Base-by-base conservation (phyloP, 1,140 invertebrate species). In the Pollicipes pollicipes region DNA sequence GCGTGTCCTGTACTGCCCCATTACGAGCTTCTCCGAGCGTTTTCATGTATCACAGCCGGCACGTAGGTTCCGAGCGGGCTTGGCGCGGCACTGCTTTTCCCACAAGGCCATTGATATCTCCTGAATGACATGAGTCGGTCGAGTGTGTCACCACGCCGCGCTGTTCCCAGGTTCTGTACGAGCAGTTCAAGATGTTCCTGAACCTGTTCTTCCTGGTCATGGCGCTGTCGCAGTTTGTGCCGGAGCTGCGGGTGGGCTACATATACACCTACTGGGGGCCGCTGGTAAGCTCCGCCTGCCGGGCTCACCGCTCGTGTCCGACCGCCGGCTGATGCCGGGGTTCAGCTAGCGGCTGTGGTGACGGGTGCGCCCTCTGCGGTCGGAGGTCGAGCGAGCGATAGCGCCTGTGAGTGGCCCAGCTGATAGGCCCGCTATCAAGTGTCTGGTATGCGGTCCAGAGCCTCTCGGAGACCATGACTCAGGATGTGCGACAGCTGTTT, bases 181-280 rank as follows among this genome's bases (percentile, higher is more conserved):
- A 99, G 81, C 97, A 99, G 81, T 99, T 99, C 81, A 94, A 95
- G 77, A 97, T 98, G 81, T 99, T 99, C 80, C 84, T 99, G 68
- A 99, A 99, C 83, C 80, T 99, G 17, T 99, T 98, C 78, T 99
- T 99, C 82, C 83, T 99, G 66, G 83, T 98, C 64, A 99, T 99
- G 96, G 96, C 97, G 3, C 85, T 90, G 30, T 95, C 93, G 77
- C 97, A 99, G 79, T 98, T 99, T 79, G 92, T 99, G 79, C 93
- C 94, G 35, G 92, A 93, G 75, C 89, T 99, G 73, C 85, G 91
- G 76, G 96, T 99, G 79, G 96, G 97, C 13, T 97, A 97, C 80
- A 85, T 97, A 8, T 99, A 98, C 79, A 99, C 97, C 24, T 99
- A 98, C 81, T 99, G 97, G 97, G 95, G 94, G 73, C 97, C 97